Base-by-base conservation (phyloP, 2,113 vertebrate genomes). In the Laticauda laticaudata region DNA sequence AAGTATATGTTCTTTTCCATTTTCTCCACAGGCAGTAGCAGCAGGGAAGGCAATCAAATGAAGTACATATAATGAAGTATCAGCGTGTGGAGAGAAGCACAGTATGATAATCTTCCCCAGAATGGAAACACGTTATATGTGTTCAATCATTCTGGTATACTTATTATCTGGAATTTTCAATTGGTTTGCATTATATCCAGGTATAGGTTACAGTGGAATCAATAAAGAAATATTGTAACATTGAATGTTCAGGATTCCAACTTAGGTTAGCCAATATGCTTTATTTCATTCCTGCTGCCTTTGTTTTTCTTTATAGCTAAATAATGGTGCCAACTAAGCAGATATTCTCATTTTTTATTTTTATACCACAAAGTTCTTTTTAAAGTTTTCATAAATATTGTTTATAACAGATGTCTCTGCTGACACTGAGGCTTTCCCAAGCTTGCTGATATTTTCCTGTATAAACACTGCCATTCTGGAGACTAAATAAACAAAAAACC, bases 31-130 rank as follows among this genome's bases (percentile, higher is more conserved):
- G 89, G 89, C 53, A 24, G 75, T 34, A 87, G 92, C 92, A 87
- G 81, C 88, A 90, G 92, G 92, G 45, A 43, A 93, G 75, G 15
- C 56, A 90, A 93, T 93, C 89, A 90, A 90, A 45, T 43, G 39
- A 57, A 57, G 55, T 86, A 87, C 81, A 93, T 51, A 93, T 93
- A 93, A 90, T 90, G 92, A 90, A 93, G 92, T 90, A 93, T 86
- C 89, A 93, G 92, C 92, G 69, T 90, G 92, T 69, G 56, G 86
- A 59, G 15, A 23, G 45, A 90, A 86, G 18, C 56, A 43, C 45
- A 55, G 45, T 93, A 87, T 64, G 45, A 54, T 87, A 69, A 87
- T 87, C 39, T 86, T 93, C 81, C 48, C 92, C 86, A 87, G 56
- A 56, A 57, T 87, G 55, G 51, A 90, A 43, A 48, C 23, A 5